Evolutionary conservation across 1,140 invertebrate genomes (phyloP).

Genomic region (Bombus sibiricus): DNA sequence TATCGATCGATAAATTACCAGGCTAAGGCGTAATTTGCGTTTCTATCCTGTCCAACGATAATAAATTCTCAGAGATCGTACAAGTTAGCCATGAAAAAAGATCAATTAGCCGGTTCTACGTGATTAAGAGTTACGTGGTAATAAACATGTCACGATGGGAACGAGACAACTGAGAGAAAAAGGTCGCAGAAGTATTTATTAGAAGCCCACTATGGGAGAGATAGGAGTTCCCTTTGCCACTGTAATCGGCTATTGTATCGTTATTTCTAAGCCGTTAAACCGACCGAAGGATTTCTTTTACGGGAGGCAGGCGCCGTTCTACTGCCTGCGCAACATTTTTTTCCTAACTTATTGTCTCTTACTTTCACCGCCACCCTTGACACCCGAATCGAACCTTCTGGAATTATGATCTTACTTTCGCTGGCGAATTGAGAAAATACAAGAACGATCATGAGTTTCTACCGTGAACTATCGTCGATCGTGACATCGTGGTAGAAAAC

Average conservation of each 20-base stretch:
- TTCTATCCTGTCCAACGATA: background rate
- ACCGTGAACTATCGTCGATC: too few species aligned
- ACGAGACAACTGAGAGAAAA: constrained; percentile 44
- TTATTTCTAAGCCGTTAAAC: constrained; percentile 75
- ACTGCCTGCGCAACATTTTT: background rate
- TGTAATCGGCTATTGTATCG: constrained; percentile 66
- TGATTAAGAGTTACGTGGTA: constrained; percentile 4
- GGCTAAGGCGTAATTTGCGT: background rate
- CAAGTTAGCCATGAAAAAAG: background rate
- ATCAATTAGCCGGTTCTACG: background rate
- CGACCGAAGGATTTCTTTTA: constrained; percentile 44
- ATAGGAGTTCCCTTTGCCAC: constrained; percentile 11
- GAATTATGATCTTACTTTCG: too few species aligned
- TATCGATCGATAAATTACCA: background rate
- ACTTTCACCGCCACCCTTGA: background rate
- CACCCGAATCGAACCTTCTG: background rate
- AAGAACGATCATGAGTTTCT: too few species aligned
- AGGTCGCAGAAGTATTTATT: constrained; percentile 68
- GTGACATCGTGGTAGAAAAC: too few species aligned
- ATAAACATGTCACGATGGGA: constrained; percentile 69
- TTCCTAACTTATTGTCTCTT: background rate
- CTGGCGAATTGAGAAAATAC: too few species aligned
- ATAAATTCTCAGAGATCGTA: background rate
- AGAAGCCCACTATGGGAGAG: constrained; percentile 40
- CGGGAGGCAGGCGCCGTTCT: constrained; percentile 33